Evolutionary conservation across 2,888 invertebrate species (phyloP).

Genomic region (Epirrhoe tristata): DNA sequence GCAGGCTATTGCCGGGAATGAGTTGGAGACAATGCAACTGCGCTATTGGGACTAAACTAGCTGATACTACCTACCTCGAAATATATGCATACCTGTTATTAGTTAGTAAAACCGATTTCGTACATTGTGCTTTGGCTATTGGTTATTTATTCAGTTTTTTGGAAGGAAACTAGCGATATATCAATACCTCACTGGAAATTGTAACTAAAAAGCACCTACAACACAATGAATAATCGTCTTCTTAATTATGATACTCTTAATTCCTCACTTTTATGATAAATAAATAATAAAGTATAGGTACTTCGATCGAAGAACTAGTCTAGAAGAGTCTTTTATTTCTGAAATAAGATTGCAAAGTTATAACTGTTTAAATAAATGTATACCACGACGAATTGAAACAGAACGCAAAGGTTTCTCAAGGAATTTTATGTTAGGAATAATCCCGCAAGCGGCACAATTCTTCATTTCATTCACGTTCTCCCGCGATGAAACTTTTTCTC

Average conservation of each 20-base stretch:
- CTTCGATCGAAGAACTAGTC: neutral
- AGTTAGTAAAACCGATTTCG: constrained; percentile 26
- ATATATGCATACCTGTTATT: constrained; percentile 40
- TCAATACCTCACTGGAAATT: too few relatives aligned
- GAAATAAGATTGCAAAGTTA: constrained; percentile 10
- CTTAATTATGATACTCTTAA: neutral
- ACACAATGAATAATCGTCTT: too few relatives aligned
- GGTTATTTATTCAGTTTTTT: constrained; percentile 3
- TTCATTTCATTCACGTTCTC: constrained; percentile 85
- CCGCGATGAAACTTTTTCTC: constrained; percentile 85
- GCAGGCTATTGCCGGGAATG: constrained; percentile 61
- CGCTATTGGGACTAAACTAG: constrained; percentile 55
- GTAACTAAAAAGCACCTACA: too few relatives aligned
- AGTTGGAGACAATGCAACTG: constrained; percentile 58
- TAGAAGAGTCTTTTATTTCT: neutral
- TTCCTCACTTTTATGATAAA: neutral
- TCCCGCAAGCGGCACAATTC: constrained; percentile 83
- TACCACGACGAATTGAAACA: constrained; percentile 76
- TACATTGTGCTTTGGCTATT: constrained; percentile 7
- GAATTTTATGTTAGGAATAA: constrained; percentile 80
- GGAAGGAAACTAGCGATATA: too few relatives aligned
- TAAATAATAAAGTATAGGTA: neutral
- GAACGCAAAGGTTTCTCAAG: constrained; percentile 77
- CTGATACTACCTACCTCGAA: constrained; percentile 37
- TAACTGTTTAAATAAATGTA: constrained; percentile 49